A percentile compares a stretch with the other conserved stretches of the same genome.
Conservation (phyloP, 2,113 vertebrate genomes). For the Mastomys natalensis region DNA sequence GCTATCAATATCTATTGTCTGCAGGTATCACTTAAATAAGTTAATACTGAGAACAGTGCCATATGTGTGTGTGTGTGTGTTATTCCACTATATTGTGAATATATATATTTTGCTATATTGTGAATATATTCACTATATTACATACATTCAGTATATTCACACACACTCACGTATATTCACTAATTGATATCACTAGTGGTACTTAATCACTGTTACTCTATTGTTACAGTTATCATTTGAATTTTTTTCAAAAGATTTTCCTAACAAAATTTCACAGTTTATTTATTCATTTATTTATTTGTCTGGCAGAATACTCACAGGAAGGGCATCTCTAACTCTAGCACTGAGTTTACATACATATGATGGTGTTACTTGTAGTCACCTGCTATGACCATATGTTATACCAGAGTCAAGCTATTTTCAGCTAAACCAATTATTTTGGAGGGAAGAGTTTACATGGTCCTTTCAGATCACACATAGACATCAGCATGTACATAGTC, state of each 20-base stretch:
- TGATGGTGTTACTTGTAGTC: accelerated
- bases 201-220: constrained; percentile 16
- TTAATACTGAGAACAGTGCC: neutral
- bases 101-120: too few species aligned
- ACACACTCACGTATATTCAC: neutral
- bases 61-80: too few species aligned
- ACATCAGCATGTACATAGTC: neutral
- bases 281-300: neutral
- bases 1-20: neutral
- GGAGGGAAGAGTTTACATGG: neutral
- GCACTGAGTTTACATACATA: neutral
- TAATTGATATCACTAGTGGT: neutral
- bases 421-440: neutral
- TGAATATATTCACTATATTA: too few species aligned
- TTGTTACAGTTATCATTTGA: constrained; percentile 25
- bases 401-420: neutral
- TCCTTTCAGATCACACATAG: neutral
- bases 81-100: too few species aligned
- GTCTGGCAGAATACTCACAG: neutral
- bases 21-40: neutral
- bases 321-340: neutral
- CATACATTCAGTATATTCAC: neutral
- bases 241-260: constrained; percentile 38
- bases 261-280: neutral
- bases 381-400: neutral